Evolutionary conservation across 2,797 vertebrate genomes (phyloP), one percentile per base, ranked within the genome.

Genomic region (Benthosema pterotum): DNA sequence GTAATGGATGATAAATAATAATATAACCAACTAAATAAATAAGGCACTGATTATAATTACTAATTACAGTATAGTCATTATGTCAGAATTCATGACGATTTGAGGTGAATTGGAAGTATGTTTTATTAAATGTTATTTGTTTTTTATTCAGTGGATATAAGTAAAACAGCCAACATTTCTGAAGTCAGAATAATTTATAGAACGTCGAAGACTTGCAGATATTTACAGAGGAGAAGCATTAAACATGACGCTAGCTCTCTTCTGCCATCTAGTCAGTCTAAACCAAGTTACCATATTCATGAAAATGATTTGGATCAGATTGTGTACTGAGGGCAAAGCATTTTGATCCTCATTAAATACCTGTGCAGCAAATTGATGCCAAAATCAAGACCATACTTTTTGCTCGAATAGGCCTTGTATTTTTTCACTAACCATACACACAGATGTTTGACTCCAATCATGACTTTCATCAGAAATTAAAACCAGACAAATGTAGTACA

Each of bases 221-320:
- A 53, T 59, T 47, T 56, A 53, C 52, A 19, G 43, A 13, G 50
- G 70, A 3, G 6, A 32, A 70, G 56, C 56, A 58, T 58, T 17
- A 52, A 69, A 59, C 22, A 62, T 15, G 11, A 76, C 6, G 67
- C 25, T 14, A 66, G 87, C 88, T 90, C 87, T 81, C 78, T 84
- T 76, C 85, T 87, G 89, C 88, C 88, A 84, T 84, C 87, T 89
- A 84, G 82, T 75, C 75, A 69, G 49, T 50, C 17, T 8, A 28
- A n/a, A 63, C 11, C 46, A 13, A 65, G 25, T 51, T 71, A 67
- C 64, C 54, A 71, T 67, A 67, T 72, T 72, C 57, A 55, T 18
- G 47, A 52, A 55, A 80, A 28, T 53, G 56, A 61, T 67, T 74
- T 72, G 75, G 76, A 78, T 50, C 72, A 5, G 42, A 59, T 52